Evolutionary conservation across 2,888 invertebrate genomes (phyloP).

Genomic region (Parelbella ahira): DNA sequence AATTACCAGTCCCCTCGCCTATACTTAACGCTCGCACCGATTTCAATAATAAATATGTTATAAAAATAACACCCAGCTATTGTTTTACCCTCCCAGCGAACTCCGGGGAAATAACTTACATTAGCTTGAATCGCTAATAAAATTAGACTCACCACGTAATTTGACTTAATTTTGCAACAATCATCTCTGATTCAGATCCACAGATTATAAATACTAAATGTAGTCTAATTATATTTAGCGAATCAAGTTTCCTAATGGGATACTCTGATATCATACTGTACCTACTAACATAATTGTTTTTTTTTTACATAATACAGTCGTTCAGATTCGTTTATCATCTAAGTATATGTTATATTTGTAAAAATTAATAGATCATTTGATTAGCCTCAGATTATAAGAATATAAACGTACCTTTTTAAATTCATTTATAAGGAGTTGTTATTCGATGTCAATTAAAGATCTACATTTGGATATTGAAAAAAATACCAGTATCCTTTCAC

Average conservation of each 20-base stretch:
- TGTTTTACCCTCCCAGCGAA: slow-evolving; percentile 60
- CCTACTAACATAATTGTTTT: neutral
- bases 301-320: too few species aligned
- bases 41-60: slow-evolving; percentile 80
- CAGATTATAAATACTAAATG: slow-evolving; percentile 47
- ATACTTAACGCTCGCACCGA: slow-evolving; percentile 68
- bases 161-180: slow-evolving; percentile 71
- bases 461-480: too few species aligned
- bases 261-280: neutral
- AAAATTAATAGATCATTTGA: too few species aligned
- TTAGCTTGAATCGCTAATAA: slow-evolving; percentile 74
- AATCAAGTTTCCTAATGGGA: slow-evolving; percentile 31
- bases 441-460: too few species aligned
- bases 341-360: too few species aligned
- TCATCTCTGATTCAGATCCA: slow-evolving; percentile 61
- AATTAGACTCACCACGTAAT: slow-evolving; percentile 68
- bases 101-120: slow-evolving; percentile 63
- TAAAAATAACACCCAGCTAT: slow-evolving; percentile 74
- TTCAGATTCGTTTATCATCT: too few species aligned
- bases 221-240: slow-evolving; percentile 43
- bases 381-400: too few species aligned
- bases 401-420: too few species aligned
- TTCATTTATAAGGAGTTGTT: too few species aligned
- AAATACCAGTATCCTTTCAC: too few species aligned
- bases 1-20: slow-evolving; percentile 69